phyloP scores from a whole-genome alignment of 2,113 vertebrate genomes.

The Sinocyclocheilus grahami region DNA sequence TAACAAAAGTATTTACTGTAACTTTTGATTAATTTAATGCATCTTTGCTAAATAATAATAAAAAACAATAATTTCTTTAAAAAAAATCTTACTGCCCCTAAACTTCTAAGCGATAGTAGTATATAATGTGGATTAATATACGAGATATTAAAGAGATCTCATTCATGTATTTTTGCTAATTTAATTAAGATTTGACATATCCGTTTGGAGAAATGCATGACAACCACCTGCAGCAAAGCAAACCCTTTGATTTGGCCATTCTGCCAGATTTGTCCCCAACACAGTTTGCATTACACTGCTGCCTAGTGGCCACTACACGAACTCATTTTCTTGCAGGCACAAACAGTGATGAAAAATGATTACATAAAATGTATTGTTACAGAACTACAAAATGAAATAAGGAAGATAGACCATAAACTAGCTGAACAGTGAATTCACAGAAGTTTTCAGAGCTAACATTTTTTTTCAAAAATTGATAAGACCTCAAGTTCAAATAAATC shows the following conservation, averaged over 20 bases:
- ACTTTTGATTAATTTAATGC: background rate
- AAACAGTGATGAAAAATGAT: slow-evolving; percentile 32
- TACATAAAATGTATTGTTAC: slow-evolving; percentile 56
- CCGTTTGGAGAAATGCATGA: background rate
- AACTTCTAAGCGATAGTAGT: background rate
- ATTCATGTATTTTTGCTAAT: background rate
- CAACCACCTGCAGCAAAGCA: background rate
- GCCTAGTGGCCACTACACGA: slow-evolving; percentile 54
- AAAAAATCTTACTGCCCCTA: background rate
- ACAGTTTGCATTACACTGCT: slow-evolving; percentile 45
- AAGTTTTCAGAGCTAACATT: background rate
- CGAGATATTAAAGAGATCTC: background rate
- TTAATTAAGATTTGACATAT: background rate
- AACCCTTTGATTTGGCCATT: too few relatives aligned
- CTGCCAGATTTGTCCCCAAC: background rate
- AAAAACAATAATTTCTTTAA: too few relatives aligned
- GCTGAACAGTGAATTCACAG: background rate
- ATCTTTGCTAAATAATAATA: background rate
- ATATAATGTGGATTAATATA: too few relatives aligned
- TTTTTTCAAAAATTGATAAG: too few relatives aligned
- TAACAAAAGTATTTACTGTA: too few relatives aligned
- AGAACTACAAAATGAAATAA: slow-evolving; percentile 44
- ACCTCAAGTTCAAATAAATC: background rate
- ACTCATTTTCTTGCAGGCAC: background rate
- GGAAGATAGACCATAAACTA: slow-evolving; percentile 10